phyloP scores from a whole-genome alignment of 2,113 vertebrate genomes.

The Podilymbus podiceps region DNA sequence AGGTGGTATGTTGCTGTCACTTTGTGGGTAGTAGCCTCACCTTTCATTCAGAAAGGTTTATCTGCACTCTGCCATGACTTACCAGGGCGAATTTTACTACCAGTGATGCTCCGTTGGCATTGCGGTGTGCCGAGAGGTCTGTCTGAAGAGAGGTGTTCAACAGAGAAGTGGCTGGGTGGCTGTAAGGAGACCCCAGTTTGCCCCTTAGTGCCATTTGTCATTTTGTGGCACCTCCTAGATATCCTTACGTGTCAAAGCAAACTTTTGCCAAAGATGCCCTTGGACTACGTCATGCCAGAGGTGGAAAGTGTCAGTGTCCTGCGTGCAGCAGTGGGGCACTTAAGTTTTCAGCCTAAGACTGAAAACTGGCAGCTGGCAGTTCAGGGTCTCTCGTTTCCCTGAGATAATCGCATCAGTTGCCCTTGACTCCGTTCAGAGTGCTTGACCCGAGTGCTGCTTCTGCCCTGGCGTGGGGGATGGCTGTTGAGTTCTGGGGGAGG shows the following conservation, averaged over 20 bases:
- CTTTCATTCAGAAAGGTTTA: background rate
- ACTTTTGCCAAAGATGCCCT: background rate
- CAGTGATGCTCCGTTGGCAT: background rate
- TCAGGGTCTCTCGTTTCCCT: background rate
- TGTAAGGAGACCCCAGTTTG: background rate
- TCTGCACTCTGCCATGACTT: background rate
- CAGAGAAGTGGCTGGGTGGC: background rate
- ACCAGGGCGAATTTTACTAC: background rate
- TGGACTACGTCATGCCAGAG: background rate
- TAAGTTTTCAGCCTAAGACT: background rate
- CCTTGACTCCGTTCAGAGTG: background rate
- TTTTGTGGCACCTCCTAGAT: background rate
- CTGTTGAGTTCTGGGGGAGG: constrained; percentile 29
- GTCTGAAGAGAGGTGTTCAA: background rate
- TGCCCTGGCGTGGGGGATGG: constrained; percentile 34
- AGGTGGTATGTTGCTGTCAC: background rate
- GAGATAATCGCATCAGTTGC: background rate
- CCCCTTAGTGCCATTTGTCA: background rate
- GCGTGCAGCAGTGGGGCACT: background rate
- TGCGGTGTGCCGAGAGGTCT: background rate
- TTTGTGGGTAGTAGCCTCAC: background rate
- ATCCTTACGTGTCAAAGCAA: background rate
- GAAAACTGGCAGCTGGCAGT: background rate
- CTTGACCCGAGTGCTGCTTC: constrained; percentile 38
- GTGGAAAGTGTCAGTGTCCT: background rate